Evolutionary conservation across 2,113 vertebrate genomes (phyloP).

Genomic region (Dasypus novemcinctus): DNA sequence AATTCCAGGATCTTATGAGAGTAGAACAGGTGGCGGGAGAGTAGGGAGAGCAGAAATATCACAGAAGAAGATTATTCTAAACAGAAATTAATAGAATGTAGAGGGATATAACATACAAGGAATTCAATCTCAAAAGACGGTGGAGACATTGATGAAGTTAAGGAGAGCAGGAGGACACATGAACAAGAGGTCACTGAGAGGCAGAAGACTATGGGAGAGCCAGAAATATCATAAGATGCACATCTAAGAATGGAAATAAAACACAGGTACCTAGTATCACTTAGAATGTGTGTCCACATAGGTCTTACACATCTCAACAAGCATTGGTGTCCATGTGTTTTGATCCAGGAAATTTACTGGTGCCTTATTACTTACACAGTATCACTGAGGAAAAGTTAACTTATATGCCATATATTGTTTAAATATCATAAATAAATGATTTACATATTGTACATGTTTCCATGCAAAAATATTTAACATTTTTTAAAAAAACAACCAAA

Average conservation of each 20-base stretch:
- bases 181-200: not conserved
- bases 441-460: not conserved
- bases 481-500: not conserved
- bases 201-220: not conserved
- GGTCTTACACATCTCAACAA: not conserved
- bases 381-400: not conserved
- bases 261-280: not conserved
- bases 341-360: not conserved
- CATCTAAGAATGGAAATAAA: not conserved
- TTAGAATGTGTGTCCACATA: not conserved
- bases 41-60: not conserved
- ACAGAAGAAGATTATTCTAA: not conserved
- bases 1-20: not conserved
- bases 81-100: not conserved
- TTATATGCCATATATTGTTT: not conserved
- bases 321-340: not conserved
- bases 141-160: not conserved
- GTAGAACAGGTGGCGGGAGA: not conserved
- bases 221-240: not conserved
- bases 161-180: not conserved
- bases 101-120: not conserved
- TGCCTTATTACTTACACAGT: not conserved
- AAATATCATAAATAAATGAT: not conserved
- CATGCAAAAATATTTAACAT: not conserved
- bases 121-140: not conserved